Base-by-base conservation (phyloP, 2,797 vertebrate species). In the Otus scops region DNA sequence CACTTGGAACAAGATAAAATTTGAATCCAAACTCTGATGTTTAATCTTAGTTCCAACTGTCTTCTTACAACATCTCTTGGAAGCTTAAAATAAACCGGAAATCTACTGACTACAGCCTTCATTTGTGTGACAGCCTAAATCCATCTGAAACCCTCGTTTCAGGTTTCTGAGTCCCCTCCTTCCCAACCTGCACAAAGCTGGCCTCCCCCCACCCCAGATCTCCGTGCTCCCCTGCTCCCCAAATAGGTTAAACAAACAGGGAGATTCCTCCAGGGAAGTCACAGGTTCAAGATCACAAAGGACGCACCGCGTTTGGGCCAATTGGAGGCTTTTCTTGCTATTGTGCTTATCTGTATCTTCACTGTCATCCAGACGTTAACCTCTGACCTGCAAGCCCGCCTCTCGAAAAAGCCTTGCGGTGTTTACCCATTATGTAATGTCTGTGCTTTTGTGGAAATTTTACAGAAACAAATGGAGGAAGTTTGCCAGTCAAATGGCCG, bases 381-480 rank as follows among this genome's bases (percentile, higher is more conserved):
- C 97, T 95, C 89, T 96, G 97, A 93, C 95, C 92, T 15, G 26
- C 12, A 47, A 80, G 91, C 95, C 70, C 4, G 94, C 96, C 95
- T 95, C 95, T 84, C 32, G 0, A 90, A 96, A 89, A 94, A 89
- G 93, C 91, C 78, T 78, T 51, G 93, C 96, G 5, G 77, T 97
- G 96, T 98, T 98, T 98, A 92, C 89, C 80, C 95, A 97, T 98
- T 98, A 98, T 97, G 97, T 98, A 97, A 98, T 81, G 98, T 98
- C 98, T 98, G 97, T 94, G 95, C 96, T 98, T 96, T 96, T 92
- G 96, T 92, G 97, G 96, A 98, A 97, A 98, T 97, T 98, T 93
- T 91, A 94, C 86, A 85, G 97, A 98, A 98, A 98, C 98, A 98
- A 98, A 98, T 39, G 97, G 98, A 98, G 98, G 98, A 98, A 98